A percentile compares a stretch with the other conserved stretches of the same genome.
Conservation (phyloP, 2,797 vertebrate genomes). For the Tokudaia tokunoshimensis region DNA sequence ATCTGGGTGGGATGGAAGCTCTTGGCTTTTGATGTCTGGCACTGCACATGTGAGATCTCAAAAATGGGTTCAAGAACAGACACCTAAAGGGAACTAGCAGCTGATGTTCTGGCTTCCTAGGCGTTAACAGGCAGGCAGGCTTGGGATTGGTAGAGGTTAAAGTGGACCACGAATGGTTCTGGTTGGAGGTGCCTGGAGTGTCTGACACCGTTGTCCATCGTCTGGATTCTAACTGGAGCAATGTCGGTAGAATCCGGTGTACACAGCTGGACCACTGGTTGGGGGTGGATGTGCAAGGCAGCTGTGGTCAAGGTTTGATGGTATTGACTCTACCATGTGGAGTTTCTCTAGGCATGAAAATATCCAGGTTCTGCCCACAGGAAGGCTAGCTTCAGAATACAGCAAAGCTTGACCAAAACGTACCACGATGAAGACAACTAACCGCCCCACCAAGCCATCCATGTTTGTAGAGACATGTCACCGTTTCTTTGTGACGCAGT, state of each 20-base stretch:
- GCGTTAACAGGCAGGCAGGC: background rate
- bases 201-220: background rate
- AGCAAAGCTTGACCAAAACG: background rate
- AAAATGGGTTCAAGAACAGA: conserved; percentile 10
- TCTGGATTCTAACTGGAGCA: background rate
- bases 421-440: background rate
- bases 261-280: background rate
- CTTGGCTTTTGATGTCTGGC: background rate
- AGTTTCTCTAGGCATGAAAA: background rate
- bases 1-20: background rate
- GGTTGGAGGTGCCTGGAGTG: background rate
- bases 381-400: background rate
- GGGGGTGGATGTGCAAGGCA: background rate
- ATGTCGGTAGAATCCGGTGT: background rate
- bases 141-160: background rate
- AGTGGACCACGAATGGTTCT: background rate
- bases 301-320: background rate
- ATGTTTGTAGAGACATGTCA: conserved; percentile 19
- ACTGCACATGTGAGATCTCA: conserved; percentile 26
- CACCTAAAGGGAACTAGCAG: background rate
- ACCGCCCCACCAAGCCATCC: background rate
- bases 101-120: background rate
- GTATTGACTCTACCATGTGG: background rate
- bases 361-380: background rate
- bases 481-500: background rate